Evolutionary conservation across 92 coral and sea anemone species (phyloP), one percentile per base, ranked within the genome.

Genomic region (Diadumene lineata): DNA sequence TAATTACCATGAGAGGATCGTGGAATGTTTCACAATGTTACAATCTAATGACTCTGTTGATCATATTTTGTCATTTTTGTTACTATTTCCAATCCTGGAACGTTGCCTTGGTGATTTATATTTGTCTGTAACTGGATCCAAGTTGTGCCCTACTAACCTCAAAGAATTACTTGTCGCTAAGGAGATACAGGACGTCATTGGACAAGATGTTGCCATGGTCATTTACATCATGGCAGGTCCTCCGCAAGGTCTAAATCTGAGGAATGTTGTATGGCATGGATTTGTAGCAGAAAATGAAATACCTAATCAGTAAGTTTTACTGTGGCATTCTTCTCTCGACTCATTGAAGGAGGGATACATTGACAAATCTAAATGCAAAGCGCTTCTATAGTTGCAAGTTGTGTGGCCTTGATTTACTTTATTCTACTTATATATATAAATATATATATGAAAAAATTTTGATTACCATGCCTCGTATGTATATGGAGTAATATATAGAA

Each of bases 211-310:
- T 4, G 70, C 89, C 29, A 34, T 74, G 24, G 79, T 86, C 50
- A 81, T 91, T 17, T 86, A 79, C 56, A 78, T 88, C 30, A 72
- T 89, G 26, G 89, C 92, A 38, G 98, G 98, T 30, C 90, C 98
- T 13, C 97, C 98, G 8, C 62, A 78, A 26, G 87, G 97, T 29
- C 79, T 94, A 17, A 94, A 94, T 79, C 87, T 94, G 11, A 78
- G 98, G 57, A 94, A 94, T 82, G 71, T 94, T 25, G 71, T 87
- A 22, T 94, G 98, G 98, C 98, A 94, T 91, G 98, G 98, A 7
- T 94, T 94, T 84, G 76, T 68, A 23, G 86, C 92, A 13, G 92
- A 87, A 1, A 77, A 80, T 56, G 98, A 94, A 70, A 73, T 88
- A 34, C 88, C 89, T 25, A 26, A 76, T 13, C 86, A 88, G 98